Evolutionary conservation across 2,113 vertebrate genomes (phyloP), one percentile per base, ranked within the genome.

Genomic region (Cairina moschata): DNA sequence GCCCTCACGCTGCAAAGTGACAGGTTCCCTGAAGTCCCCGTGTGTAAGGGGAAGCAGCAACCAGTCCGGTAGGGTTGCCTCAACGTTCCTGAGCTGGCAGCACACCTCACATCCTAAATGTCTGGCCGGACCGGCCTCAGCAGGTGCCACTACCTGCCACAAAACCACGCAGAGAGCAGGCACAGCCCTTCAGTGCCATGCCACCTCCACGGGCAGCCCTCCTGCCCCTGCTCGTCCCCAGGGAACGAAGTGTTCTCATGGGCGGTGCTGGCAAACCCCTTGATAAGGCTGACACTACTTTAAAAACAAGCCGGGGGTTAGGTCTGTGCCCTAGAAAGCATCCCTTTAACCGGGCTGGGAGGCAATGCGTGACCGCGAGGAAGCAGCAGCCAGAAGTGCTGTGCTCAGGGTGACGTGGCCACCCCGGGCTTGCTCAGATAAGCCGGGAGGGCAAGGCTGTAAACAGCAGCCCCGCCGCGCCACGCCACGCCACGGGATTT

Each of bases 321-420:
- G 62, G 62, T 20, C 36, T 5, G 65, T 91, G 94, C 90, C 95
- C 95, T 65, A 91, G 62, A 94, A 96, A 91, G 50, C 71, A 1
- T 73, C 83, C 67, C 86, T 95, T 89, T 94, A 94, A 95, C 93
- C 86, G 87, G 40, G 50, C 54, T 93, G 40, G 1, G 13, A 59
- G 28, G 76, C 42, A 94, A 79, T 89, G 28, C 59, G 25, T 76
- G 93, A 74, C 91, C 91, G 23, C 3, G 4, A 93, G 84, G 74
- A 89, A 86, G 83, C n/a, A 60, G 38, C 20, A 0, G 86, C 75
- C 65, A 1, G 1, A 91, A 95, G 74, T 85, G 88, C 92, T 95
- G 74, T 58, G 83, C 85, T 93, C 84, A 93, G 82, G 20, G 62
- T 96, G 96, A 96, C 80, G 71, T 94, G 91, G 95, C 87, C 93